phyloP scores from a whole-genome alignment of 2,113 vertebrate genomes.

The Mellivora capensis region DNA sequence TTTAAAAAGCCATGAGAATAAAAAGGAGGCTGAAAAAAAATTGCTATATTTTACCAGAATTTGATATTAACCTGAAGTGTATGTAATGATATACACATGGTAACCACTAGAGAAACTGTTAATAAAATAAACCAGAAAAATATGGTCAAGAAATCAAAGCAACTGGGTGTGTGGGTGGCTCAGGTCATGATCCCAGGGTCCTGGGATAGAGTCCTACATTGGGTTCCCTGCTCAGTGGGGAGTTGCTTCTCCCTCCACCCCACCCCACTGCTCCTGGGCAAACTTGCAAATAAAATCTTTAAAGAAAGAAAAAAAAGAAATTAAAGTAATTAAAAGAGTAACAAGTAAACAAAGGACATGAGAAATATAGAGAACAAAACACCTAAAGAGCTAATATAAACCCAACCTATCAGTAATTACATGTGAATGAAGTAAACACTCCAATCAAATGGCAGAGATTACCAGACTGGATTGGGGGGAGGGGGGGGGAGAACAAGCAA shows the following conservation, averaged over 20 bases:
- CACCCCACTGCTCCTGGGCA: background rate
- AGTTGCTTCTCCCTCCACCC: background rate
- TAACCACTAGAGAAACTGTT: background rate
- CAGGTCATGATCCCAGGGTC: background rate
- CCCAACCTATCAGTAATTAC: background rate
- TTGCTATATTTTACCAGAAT: background rate
- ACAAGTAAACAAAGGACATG: background rate
- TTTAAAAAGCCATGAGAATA: background rate
- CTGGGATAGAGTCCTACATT: background rate
- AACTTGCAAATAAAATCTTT: background rate
- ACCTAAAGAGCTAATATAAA: background rate
- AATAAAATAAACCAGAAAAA: background rate
- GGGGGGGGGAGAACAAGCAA: background rate
- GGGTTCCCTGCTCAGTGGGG: background rate
- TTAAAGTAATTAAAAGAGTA: background rate
- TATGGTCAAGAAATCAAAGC: background rate
- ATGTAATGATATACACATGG: background rate
- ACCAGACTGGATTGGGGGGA: background rate
- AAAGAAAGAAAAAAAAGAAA: background rate
- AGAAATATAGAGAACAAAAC: background rate
- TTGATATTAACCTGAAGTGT: background rate
- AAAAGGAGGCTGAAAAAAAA: background rate
- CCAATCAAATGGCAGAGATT: background rate
- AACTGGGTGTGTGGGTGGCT: background rate
- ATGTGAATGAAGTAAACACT: background rate